These are phyloP conservation scores for Rhaphigaster nebulosa DNA, from an alignment of 2,888 invertebrate species.

Conservation along the genomic window DNA sequence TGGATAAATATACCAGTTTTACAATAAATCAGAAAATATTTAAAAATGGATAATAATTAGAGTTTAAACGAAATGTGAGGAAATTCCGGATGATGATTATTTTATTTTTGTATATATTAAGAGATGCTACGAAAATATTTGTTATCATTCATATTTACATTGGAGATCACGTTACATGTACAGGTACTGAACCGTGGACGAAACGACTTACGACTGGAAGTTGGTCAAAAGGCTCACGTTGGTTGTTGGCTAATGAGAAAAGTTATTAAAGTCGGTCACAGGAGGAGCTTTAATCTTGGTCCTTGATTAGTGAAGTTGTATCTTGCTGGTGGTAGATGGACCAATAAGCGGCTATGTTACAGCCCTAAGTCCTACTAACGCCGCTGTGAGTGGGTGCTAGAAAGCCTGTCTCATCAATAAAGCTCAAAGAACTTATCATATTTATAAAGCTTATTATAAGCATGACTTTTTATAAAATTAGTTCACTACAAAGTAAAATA, in stretches of 20 bases:
- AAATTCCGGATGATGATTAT: too few relatives aligned
- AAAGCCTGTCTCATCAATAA: neutral
- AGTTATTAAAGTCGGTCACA: conserved; percentile 30
- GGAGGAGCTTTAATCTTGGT: conserved; percentile 30
- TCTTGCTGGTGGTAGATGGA: neutral
- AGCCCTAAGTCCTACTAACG: neutral
- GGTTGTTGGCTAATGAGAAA: conserved; percentile 15
- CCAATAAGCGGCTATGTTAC: neutral
- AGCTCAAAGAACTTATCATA: neutral
- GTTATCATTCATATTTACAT: too few relatives aligned
- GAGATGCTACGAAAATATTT: too few relatives aligned
- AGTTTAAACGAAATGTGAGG: too few relatives aligned
- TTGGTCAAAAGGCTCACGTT: neutral
- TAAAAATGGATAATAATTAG: too few relatives aligned
- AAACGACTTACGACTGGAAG: neutral
- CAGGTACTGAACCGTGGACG: neutral
- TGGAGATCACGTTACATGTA: neutral
- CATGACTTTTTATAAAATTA: too few relatives aligned
- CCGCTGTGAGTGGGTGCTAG: neutral
- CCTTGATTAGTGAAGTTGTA: conserved; percentile 28
- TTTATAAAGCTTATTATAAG: too few relatives aligned
- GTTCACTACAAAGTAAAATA: too few relatives aligned
- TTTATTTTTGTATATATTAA: too few relatives aligned
- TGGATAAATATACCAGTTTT: too few relatives aligned
- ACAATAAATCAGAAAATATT: too few relatives aligned